These are phyloP conservation scores for Synanthedon formicaeformis DNA, from an alignment of 2,888 invertebrate genomes.

Conservation along the genomic window DNA sequence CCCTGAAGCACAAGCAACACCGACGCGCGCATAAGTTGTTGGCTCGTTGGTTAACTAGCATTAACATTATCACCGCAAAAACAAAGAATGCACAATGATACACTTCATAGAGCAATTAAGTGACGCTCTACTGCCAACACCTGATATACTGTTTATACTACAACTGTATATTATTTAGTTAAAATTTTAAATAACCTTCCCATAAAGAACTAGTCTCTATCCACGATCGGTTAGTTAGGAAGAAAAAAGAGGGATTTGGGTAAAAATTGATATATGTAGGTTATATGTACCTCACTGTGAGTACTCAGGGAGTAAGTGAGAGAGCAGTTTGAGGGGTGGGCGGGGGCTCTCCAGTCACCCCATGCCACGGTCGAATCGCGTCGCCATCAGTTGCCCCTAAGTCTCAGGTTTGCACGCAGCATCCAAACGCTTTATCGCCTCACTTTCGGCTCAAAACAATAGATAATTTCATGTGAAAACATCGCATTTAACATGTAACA, in stretches of 20 bases:
- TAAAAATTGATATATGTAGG: neutral
- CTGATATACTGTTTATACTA: too few relatives aligned
- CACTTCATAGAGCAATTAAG: neutral
- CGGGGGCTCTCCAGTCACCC: slow-evolving; percentile 32
- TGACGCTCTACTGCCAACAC: neutral
- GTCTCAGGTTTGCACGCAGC: slow-evolving; percentile 66
- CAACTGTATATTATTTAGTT: too few relatives aligned
- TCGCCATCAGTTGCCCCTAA: slow-evolving; percentile 60
- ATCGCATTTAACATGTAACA: slow-evolving; percentile 17
- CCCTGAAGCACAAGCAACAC: slow-evolving; percentile 18
- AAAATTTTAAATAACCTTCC: too few relatives aligned
- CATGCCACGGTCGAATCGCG: slow-evolving; percentile 37
- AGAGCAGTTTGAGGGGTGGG: slow-evolving; percentile 22
- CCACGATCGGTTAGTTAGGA: neutral
- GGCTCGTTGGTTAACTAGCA: neutral
- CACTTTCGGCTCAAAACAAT: slow-evolving; percentile 18
- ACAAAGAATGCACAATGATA: neutral
- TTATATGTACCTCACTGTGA: neutral
- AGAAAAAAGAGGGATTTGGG: neutral
- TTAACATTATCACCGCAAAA: neutral
- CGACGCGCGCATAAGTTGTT: slow-evolving; percentile 36
- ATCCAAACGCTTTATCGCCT: slow-evolving; percentile 39
- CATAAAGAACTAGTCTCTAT: too few relatives aligned
- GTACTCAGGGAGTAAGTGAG: slow-evolving; percentile 20
- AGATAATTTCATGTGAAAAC: slow-evolving; percentile 8